Percentiles rank a stretch among this genome's conserved stretches.
Evolutionary conservation across 2,888 invertebrate species (phyloP).

Genomic region (Cordilura impudica): DNA sequence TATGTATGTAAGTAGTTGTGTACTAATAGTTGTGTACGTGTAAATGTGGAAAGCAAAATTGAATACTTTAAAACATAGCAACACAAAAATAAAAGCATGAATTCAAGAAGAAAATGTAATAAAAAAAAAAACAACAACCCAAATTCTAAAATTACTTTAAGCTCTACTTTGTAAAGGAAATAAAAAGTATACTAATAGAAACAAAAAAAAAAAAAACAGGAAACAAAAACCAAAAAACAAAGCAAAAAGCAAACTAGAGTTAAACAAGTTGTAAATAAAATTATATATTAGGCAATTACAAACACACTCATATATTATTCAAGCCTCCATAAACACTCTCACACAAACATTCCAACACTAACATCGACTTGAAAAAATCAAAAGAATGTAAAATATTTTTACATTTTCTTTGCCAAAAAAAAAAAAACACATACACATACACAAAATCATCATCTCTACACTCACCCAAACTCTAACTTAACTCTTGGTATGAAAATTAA

Average conservation of each 20-base stretch:
- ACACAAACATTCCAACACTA: not conserved
- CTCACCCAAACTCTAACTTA: conserved; percentile 16
- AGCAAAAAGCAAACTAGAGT: conserved; percentile 29
- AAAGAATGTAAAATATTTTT: not conserved
- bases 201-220: conserved; percentile 14
- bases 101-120: conserved; percentile 7
- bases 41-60: conserved; percentile 36
- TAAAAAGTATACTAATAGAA: conserved; percentile 59
- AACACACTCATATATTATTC: no score
- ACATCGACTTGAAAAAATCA: not conserved
- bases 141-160: conserved; percentile 64
- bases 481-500: conserved; percentile 47
- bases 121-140: conserved; percentile 52
- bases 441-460: not conserved
- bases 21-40: conserved; percentile 13
- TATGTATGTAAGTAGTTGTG: conserved; percentile 47
- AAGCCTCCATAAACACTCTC: not conserved
- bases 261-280: conserved; percentile 59
- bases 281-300: conserved; percentile 39
- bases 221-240: conserved; percentile 2
- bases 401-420: not conserved
- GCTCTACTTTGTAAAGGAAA: conserved; percentile 60
- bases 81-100: conserved; percentile 15
- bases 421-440: not conserved
- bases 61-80: conserved; percentile 14